A percentile compares a stretch with the other conserved stretches of the same genome.
These are phyloP conservation scores for Protonemura montana DNA, from an alignment of 2,888 invertebrate genomes.

Conservation along the genomic window DNA sequence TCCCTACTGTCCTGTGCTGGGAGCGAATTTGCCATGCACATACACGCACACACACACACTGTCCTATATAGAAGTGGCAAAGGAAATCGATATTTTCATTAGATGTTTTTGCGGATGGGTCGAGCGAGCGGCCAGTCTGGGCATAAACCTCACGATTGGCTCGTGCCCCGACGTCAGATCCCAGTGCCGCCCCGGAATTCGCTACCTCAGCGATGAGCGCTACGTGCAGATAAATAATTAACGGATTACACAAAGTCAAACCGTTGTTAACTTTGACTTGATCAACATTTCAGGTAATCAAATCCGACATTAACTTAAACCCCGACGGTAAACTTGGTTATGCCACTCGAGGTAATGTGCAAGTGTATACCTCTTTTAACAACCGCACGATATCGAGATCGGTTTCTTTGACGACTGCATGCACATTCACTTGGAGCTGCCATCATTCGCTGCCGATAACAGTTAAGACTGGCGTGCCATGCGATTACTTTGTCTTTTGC, in stretches of 20 bases:
- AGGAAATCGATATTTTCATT: slow-evolving; percentile 12
- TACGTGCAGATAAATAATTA: not conserved
- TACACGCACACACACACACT: not conserved
- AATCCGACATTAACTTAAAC: not conserved
- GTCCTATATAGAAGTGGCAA: not conserved
- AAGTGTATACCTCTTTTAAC: not conserved
- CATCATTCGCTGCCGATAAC: not conserved
- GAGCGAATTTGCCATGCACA: not conserved
- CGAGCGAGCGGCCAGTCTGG: not conserved
- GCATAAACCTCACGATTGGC: not conserved
- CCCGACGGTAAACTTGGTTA: not conserved
- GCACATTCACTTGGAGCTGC: not conserved
- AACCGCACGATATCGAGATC: not conserved
- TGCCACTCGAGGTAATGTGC: not conserved
- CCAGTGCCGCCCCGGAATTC: not conserved
- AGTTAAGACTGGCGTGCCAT: not conserved
- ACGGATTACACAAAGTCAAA: not conserved
- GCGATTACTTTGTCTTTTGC: slow-evolving; percentile 26
- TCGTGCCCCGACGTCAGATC: not conserved
- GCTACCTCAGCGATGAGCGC: not conserved
- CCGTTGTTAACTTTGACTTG: not conserved
- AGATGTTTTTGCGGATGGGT: not conserved
- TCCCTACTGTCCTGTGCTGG: not conserved
- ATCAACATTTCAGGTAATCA: not conserved
- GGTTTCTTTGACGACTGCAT: not conserved